These are phyloP conservation scores for Tetraodon nigroviridis DNA, from an alignment of 2,113 vertebrate genomes.

Conservation along the genomic window DNA sequence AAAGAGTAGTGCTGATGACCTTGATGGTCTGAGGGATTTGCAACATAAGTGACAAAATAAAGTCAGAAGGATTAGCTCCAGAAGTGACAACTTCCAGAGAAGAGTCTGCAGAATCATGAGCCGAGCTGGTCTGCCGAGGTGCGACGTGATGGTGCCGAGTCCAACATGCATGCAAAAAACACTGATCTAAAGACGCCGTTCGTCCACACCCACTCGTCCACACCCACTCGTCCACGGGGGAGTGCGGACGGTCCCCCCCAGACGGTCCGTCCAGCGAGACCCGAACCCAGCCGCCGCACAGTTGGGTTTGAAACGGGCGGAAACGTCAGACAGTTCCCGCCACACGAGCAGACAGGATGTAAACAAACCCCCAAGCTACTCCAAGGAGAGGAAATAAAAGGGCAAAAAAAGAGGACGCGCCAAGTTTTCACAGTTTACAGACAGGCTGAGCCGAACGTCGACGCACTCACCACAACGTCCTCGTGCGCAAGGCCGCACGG, in stretches of 20 bases:
- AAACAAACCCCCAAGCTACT: neutral
- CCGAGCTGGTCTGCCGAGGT: no score
- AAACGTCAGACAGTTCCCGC: neutral
- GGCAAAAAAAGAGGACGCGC: neutral
- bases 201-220: neutral
- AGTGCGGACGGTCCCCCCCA: no score
- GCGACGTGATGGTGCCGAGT: no score
- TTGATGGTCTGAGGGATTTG: neutral
- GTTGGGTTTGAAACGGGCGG: no score
- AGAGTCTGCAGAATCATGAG: neutral
- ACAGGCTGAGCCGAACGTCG: neutral
- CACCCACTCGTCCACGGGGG: neutral
- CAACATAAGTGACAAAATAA: neutral
- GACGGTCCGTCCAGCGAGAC: no score
- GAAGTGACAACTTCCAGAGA: neutral
- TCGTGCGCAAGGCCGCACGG: neutral
- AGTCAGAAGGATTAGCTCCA: neutral
- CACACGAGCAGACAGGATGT: neutral
- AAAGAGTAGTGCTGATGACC: neutral
- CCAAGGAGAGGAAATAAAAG: neutral
- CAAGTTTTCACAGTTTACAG: neutral
- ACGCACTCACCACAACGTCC: neutral
- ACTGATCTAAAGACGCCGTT: neutral
- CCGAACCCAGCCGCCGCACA: no score
- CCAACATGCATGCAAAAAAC: no score